These are phyloP conservation scores for Chelon auratus DNA, from an alignment of 2,797 vertebrate genomes.

Conservation along the genomic window DNA sequence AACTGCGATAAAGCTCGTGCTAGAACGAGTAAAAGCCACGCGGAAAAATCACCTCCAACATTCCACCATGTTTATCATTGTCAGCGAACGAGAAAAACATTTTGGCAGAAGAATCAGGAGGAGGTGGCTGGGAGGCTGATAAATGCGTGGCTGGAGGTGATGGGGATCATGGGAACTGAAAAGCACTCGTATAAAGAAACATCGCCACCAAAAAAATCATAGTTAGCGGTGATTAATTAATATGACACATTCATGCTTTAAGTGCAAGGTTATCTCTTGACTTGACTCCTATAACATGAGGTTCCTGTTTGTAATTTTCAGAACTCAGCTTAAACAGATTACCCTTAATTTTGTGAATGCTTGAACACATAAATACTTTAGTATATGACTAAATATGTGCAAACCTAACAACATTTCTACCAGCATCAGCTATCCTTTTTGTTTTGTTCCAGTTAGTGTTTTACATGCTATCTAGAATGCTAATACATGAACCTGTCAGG, in stretches of 20 bases:
- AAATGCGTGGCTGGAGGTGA: conserved; percentile 41
- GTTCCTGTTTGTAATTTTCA: neutral
- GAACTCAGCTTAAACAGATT: neutral
- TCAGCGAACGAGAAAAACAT: conserved; percentile 22
- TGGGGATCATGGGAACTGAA: conserved; percentile 37
- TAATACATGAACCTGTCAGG: neutral
- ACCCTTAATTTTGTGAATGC: neutral
- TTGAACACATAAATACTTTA: neutral
- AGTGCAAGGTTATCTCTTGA: neutral
- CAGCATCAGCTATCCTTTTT: neutral
- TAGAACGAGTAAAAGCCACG: conserved; percentile 35
- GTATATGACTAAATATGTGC: neutral
- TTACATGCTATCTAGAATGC: neutral
- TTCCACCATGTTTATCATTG: conserved; percentile 47
- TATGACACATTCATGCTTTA: neutral
- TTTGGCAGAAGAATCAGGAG: conserved; percentile 11
- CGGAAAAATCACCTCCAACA: conserved; percentile 40
- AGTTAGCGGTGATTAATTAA: neutral
- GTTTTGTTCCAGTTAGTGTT: neutral
- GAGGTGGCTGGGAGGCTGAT: conserved; percentile 30
- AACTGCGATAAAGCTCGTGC: conserved; percentile 34
- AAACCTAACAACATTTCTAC: neutral
- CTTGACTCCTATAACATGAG: neutral
- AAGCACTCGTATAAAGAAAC: conserved; percentile 12
- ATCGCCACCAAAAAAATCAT: neutral